Base-by-base conservation (phyloP, 2,888 invertebrate species). In the Eilema sororculum region DNA sequence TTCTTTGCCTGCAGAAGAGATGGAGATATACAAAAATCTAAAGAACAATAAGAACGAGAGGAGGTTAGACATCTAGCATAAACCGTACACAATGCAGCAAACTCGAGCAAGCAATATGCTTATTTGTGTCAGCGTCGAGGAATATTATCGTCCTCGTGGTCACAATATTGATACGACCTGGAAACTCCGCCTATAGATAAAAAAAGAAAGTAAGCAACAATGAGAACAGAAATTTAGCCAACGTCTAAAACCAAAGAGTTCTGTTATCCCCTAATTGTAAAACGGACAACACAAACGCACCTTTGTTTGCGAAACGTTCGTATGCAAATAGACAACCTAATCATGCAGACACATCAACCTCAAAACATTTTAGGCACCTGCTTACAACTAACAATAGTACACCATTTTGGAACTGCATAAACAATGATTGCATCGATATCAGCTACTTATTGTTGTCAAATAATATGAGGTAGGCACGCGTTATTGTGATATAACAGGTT, bases 331-430 rank as follows among this genome's bases (percentile, higher is more conserved):
- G n/a, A 57, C 67, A 65, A 57, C 24, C 57, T 70, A 73, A 67
- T 65, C 65, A 66, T 60, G 67, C 65, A 56, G 70, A 24, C 30
- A 65, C 64, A 28, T 61, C 68, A 67, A 65, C 69, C 68, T 63
- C 73, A 67, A 67, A 65, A 73, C 72, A 72, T 62, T 58, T 63
- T 71, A 72, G 57, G 33, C 72, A 79, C 73, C 77, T 79, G 75
- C 61, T 72, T 63, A 61, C 65, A 37, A 33, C 22, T 62, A 63
- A 79, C 73, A 79, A 77, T 77, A 60, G 69, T 46, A 71, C 28
- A 71, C 68, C 28, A 69, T 68, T 59, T 57, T 71, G 73, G 65
- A 65, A 65, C 9, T 46, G 28, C 66, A 69, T 60, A 67, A 65
- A 71, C 59, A 57, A 62, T 58, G 24, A 37, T 22, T 57, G 30